Evolutionary conservation across 2,888 invertebrate species (phyloP).

Genomic region (Girardia tigrina): DNA sequence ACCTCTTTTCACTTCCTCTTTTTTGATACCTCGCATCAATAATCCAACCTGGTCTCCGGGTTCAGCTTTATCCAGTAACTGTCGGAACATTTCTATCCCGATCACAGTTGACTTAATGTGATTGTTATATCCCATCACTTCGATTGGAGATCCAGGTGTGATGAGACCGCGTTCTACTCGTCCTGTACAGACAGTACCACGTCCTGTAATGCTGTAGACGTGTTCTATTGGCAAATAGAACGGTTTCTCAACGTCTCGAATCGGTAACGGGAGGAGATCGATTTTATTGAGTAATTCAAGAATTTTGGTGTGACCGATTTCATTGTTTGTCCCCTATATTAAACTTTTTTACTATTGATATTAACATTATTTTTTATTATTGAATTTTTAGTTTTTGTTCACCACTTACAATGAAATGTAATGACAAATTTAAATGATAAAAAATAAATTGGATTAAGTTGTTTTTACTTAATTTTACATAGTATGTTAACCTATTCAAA

Average conservation of each 20-base stretch:
- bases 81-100: constrained; percentile 81
- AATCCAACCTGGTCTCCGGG: constrained; percentile 94
- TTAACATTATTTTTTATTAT: too few species aligned
- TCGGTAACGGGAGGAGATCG: constrained; percentile 53
- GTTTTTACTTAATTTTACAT: too few species aligned
- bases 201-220: constrained; percentile 41
- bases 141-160: not conserved
- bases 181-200: constrained; percentile 42
- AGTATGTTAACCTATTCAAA: too few species aligned
- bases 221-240: constrained; percentile 41
- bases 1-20: constrained; percentile 70
- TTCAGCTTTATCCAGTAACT: constrained; percentile 79
- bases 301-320: constrained; percentile 60
- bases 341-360: too few species aligned
- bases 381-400: too few species aligned
- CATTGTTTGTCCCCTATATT: constrained; percentile 46
- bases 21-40: constrained; percentile 70
- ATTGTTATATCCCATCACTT: constrained; percentile 2
- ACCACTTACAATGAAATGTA: too few species aligned
- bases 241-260: constrained; percentile 38
- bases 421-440: too few species aligned
- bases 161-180: constrained; percentile 39
- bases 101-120: constrained; percentile 30
- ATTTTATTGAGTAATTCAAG: constrained; percentile 68
- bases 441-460: too few species aligned